Conservation (phyloP, 1,140 invertebrate species). For the Medauroidea extradentata region DNA sequence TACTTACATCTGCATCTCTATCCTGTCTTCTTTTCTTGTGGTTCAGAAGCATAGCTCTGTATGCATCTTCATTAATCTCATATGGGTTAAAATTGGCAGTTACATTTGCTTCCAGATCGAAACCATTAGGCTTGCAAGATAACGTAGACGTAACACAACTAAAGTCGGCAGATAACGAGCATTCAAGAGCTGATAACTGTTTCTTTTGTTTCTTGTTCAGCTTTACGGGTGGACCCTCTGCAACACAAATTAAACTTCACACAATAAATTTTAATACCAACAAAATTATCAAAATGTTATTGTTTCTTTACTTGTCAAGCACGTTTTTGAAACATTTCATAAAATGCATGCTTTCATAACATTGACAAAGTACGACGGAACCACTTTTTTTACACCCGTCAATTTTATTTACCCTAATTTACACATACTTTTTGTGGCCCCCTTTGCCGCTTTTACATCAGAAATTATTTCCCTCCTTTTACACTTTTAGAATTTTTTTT, state of each 20-base stretch:
- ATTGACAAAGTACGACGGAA: too few relatives aligned
- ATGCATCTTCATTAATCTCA: constrained; percentile 64
- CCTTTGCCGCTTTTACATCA: too few relatives aligned
- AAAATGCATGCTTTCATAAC: too few relatives aligned
- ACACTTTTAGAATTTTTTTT: too few relatives aligned
- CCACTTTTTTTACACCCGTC: too few relatives aligned
- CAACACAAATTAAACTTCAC: constrained; percentile 8
- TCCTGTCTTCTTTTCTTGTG: constrained; percentile 59
- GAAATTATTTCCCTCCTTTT: too few relatives aligned
- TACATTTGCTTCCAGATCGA: constrained; percentile 45
- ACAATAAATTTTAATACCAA: too few relatives aligned
- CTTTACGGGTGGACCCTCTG: constrained; percentile 52
- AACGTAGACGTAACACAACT: constrained; percentile 46
- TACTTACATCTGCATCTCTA: constrained; percentile 47
- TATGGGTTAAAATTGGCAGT: constrained; percentile 45
- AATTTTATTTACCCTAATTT: too few relatives aligned
- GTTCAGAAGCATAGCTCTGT: constrained; percentile 57
- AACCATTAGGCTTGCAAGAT: constrained; percentile 38
- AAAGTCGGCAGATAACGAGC: constrained; percentile 48
- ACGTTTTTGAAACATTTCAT: too few relatives aligned
- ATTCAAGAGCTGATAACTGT: constrained; percentile 34
- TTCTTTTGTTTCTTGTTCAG: constrained; percentile 50
- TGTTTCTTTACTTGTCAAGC: background rate
- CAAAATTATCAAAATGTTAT: background rate
- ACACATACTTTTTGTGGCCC: too few relatives aligned